Evolutionary conservation across 1,140 invertebrate genomes (phyloP), one percentile per base, ranked within the genome.

Genomic region (Drosophila lini): DNA sequence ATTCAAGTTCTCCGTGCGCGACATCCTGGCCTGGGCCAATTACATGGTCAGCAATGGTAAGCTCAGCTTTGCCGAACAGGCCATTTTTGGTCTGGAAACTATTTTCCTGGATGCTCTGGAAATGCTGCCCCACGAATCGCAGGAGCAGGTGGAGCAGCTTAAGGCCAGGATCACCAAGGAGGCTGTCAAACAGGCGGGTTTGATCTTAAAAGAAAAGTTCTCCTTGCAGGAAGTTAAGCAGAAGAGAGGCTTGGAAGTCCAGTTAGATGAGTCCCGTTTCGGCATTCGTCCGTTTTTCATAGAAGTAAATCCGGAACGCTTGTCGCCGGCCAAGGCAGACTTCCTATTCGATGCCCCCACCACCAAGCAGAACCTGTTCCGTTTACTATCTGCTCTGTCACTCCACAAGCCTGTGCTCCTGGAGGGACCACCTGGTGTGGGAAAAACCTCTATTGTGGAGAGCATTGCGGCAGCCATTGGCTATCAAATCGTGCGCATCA

Each of bases 351-450:
- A 95, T 44, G 97, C 98, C 0, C 96, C 97, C 1, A 98, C 97
- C 8, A 97, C 98, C 2, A 94, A 94, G 63, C 92, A 94, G 8
- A 99, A 99, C 94, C 94, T 96, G 3, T 93, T 98, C 31, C 94
- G 97, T 80, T 83, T 99, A 22, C 92, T 99, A 31, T 94, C 98
- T 69, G 98, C 96, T 1, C 93, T 99, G 73, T 97, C 99, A 64
- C 93, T 99, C 58, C 95, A 95, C 47, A 98, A 98, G 91, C 98
- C 99, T 1, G 95, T 99, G 57, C 94, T 99, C 52, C 92, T 99
- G 32, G 99, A 99, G 94, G 99, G 99, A 15, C 98, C 97, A 91
- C 99, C 99, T 3, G 92, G 99, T 5, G 98, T 99, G 41, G 99
- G 99, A 5, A 99, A 99, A 93, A 99, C 99, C 0, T 98, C 97